Evolutionary conservation across 37 sponge, comb jelly and placozoan genomes (phyloP).

Genomic region (Aphrocallistes beatrix): DNA sequence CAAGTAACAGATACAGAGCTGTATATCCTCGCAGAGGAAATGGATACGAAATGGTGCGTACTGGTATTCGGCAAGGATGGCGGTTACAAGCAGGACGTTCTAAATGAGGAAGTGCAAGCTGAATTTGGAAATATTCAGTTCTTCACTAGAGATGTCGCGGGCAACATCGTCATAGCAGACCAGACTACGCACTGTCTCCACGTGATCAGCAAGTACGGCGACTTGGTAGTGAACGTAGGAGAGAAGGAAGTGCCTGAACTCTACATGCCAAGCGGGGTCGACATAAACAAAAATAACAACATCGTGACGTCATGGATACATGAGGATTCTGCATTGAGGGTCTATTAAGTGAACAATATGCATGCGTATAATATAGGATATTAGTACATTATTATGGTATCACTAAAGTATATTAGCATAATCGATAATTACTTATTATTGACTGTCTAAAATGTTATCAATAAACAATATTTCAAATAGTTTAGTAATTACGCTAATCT

Average conservation of each 20-base stretch:
- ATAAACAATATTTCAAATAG: too few relatives aligned
- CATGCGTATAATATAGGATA: too few relatives aligned
- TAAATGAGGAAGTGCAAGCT: background rate
- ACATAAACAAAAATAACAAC: background rate
- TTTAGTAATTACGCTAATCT: too few relatives aligned
- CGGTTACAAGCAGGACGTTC: background rate
- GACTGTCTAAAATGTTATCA: too few relatives aligned
- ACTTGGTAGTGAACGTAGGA: background rate
- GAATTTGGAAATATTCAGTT: conserved; percentile 12
- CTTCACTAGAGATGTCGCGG: background rate
- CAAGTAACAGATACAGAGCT: background rate
- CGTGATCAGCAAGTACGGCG: background rate
- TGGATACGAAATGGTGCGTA: background rate
- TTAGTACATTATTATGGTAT: too few relatives aligned
- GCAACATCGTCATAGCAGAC: background rate
- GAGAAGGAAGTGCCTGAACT: background rate
- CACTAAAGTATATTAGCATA: too few relatives aligned
- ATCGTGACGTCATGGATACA: background rate
- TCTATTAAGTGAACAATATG: too few relatives aligned
- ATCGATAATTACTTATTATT: too few relatives aligned
- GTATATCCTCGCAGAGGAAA: background rate
- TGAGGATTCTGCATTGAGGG: background rate
- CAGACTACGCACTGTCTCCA: background rate
- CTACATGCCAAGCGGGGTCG: conserved; percentile 7
- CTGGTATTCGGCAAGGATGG: background rate